Conservation (phyloP, 2,797 vertebrate genomes). For the Acrocephalus scirpaceus region DNA sequence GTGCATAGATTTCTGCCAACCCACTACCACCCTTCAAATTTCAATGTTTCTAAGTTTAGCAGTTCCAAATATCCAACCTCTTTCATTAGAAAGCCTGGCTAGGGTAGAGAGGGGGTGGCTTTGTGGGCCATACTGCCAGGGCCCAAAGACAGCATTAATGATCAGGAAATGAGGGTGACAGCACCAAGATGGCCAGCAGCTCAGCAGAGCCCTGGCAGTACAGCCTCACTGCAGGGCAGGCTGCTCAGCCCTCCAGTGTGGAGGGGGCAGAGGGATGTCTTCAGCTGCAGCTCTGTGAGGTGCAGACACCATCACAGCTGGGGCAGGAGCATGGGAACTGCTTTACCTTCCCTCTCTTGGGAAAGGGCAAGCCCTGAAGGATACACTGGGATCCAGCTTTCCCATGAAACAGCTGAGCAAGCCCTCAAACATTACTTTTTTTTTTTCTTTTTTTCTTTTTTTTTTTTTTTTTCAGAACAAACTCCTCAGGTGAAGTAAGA, state of each 20-base stretch:
- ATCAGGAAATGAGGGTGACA: not conserved
- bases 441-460: rapidly evolving
- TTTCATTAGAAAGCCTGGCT: not conserved
- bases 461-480: not conserved
- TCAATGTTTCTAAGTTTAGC: not conserved
- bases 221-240: not conserved
- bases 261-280: not conserved
- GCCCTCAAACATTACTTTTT: not conserved
- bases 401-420: not conserved
- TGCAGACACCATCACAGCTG: not conserved
- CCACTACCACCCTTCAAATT: not conserved
- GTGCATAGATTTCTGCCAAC: not conserved
- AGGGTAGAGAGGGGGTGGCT: not conserved
- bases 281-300: not conserved
- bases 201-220: not conserved
- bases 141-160: not conserved
- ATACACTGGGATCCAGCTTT: not conserved
- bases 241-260: not conserved
- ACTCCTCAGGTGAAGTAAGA: not conserved
- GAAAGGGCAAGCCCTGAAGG: not conserved
- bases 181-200: not conserved
- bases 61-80: not conserved
- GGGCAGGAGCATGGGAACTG: not conserved
- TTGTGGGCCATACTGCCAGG: not conserved
- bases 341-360: not conserved